A percentile compares a stretch with the other conserved stretches of the same genome.
Conservation (phyloP, 2,113 vertebrate species). For the Bubalus kerabau region DNA sequence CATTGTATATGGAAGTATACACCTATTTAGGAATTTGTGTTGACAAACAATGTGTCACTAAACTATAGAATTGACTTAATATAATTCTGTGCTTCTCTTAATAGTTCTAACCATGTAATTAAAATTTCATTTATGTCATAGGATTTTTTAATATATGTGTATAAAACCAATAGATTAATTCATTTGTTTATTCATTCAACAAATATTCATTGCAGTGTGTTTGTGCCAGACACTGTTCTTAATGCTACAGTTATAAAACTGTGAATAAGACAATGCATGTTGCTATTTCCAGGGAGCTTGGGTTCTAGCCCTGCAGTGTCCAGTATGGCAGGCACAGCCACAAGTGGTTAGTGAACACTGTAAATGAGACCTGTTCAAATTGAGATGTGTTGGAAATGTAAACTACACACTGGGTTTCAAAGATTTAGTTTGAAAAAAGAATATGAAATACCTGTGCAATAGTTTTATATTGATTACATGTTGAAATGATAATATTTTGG, state of each 20-base stretch:
- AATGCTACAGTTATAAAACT: not conserved
- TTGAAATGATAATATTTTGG: not conserved
- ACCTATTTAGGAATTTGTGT: not conserved
- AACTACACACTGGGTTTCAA: not conserved
- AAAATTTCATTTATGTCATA: constrained; percentile 30
- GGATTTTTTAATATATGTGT: not conserved
- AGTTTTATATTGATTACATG: not conserved
- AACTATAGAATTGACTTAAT: not conserved
- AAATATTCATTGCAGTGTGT: not conserved
- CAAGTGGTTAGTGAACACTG: not conserved
- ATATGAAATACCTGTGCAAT: not conserved
- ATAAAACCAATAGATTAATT: not conserved
- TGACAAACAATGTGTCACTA: not conserved
- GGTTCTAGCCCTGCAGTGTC: not conserved
- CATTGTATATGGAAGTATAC: not conserved
- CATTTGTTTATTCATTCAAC: not conserved
- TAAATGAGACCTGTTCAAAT: not conserved
- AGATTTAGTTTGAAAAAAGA: not conserved
- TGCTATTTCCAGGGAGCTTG: not conserved
- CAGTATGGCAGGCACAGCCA: not conserved
- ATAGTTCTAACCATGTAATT: not conserved
- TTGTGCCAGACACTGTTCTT: not conserved
- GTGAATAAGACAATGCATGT: not conserved
- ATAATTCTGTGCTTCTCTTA: constrained; percentile 2
- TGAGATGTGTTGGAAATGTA: not conserved